Conservation (phyloP, 1,140 invertebrate genomes). For the Sitophilus oryzae region DNA sequence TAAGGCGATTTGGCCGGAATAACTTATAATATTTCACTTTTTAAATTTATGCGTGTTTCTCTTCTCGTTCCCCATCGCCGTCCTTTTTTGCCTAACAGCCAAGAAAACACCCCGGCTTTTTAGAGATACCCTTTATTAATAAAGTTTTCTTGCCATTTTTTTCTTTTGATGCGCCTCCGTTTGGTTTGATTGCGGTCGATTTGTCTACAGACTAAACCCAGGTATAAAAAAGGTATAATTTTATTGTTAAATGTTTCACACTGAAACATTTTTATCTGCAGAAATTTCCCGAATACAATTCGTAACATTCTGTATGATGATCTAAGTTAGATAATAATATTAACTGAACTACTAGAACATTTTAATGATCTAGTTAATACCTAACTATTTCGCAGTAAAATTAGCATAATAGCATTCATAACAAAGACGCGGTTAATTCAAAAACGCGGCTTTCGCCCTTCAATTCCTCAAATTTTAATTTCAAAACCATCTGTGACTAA, state of each 20-base stretch:
- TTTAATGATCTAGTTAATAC: too few species aligned
- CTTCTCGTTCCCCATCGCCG: too few species aligned
- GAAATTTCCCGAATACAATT: too few species aligned
- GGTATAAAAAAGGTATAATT: background rate
- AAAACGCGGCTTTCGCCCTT: too few species aligned
- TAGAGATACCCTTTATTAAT: conserved; percentile 22
- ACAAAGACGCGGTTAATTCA: too few species aligned
- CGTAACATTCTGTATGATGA: too few species aligned
- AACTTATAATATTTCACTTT: conserved; percentile 26
- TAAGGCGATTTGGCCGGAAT: conserved; percentile 25
- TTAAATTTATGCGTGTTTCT: conserved; percentile 24
- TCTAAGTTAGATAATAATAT: too few species aligned
- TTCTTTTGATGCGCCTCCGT: background rate
- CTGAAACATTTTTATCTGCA: too few species aligned
- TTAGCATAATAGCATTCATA: too few species aligned
- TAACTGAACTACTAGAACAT: too few species aligned
- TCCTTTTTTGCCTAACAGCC: background rate
- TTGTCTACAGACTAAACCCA: background rate
- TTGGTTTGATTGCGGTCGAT: conserved; percentile 6
- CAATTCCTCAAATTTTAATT: too few species aligned
- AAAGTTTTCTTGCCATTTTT: conserved; percentile 22
- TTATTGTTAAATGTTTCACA: background rate
- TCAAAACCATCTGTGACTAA: background rate
- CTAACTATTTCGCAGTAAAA: too few species aligned
- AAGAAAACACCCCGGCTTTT: conserved; percentile 1